These are phyloP conservation scores for Hafferia zeledoni DNA, from an alignment of 2,797 vertebrate genomes.

Conservation along the genomic window DNA sequence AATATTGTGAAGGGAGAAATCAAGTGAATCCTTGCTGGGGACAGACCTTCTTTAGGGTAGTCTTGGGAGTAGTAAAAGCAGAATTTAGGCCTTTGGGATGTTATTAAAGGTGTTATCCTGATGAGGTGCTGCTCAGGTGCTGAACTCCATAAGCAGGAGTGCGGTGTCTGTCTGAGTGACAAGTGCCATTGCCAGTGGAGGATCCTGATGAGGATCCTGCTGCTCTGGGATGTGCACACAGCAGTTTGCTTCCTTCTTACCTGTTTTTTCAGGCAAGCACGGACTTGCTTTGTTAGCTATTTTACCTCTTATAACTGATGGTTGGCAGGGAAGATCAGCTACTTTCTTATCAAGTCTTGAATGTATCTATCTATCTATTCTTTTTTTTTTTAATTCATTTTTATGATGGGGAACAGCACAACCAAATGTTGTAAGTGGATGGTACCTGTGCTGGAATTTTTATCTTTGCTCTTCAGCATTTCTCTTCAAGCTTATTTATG, in stretches of 20 bases:
- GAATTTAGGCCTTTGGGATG: neutral
- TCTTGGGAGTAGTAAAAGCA: neutral
- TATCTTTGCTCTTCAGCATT: neutral
- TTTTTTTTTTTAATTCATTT: neutral
- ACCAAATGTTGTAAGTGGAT: neutral
- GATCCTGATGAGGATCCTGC: neutral
- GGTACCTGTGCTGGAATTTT: neutral
- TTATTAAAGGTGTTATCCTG: neutral
- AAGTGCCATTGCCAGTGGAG: fast-evolving
- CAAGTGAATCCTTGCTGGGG: neutral
- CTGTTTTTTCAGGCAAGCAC: neutral
- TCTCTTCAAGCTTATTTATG: neutral
- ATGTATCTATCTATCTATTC: neutral
- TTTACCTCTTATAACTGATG: neutral
- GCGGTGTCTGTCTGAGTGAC: neutral
- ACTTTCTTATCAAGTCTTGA: neutral
- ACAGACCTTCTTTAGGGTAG: neutral
- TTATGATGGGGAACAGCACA: neutral
- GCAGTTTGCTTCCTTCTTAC: slow-evolving; percentile 28
- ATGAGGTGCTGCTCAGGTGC: neutral
- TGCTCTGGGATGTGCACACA: neutral
- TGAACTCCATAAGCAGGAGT: neutral
- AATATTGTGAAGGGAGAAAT: neutral
- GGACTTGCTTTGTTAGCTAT: neutral
- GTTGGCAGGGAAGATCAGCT: neutral